Evolutionary conservation across 2,888 invertebrate genomes (phyloP).

Genomic region (Acanthosepion esculentum): DNA sequence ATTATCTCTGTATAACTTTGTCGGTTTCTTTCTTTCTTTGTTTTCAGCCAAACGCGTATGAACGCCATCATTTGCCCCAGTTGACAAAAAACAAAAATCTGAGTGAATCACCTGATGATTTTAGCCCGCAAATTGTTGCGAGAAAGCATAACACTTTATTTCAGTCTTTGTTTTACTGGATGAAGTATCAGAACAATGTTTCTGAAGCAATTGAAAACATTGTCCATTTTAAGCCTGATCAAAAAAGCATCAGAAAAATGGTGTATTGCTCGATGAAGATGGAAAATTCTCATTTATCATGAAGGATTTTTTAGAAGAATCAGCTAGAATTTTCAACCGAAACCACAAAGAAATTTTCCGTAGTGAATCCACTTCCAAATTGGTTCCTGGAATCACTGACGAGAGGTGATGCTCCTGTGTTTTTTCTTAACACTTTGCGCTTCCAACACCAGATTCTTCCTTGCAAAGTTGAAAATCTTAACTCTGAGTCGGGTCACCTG

Average conservation of each 20-base stretch:
- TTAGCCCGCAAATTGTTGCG: slow-evolving; percentile 53
- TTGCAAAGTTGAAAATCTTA: slow-evolving; percentile 69
- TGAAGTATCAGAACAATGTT: slow-evolving; percentile 81
- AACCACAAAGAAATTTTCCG: slow-evolving; percentile 52
- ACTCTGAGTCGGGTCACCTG: slow-evolving; percentile 60
- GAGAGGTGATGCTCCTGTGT: slow-evolving; percentile 80
- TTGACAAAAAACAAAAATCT: background rate
- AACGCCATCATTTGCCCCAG: too few relatives aligned
- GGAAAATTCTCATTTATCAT: slow-evolving; percentile 53
- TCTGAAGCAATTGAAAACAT: slow-evolving; percentile 82
- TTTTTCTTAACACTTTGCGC: slow-evolving; percentile 78
- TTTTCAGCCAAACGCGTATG: too few relatives aligned
- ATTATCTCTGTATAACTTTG: too few relatives aligned
- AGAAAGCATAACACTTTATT: slow-evolving; percentile 80
- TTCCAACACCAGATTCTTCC: slow-evolving; percentile 67
- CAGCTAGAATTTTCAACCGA: slow-evolving; percentile 46
- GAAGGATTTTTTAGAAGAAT: slow-evolving; percentile 51
- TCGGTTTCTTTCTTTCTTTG: too few relatives aligned
- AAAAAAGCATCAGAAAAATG: slow-evolving; percentile 67
- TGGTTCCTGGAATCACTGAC: slow-evolving; percentile 83
- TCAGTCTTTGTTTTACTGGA: slow-evolving; percentile 84
- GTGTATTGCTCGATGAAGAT: slow-evolving; percentile 60
- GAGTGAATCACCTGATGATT: slow-evolving; percentile 39
- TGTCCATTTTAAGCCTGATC: slow-evolving; percentile 58
- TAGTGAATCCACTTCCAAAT: slow-evolving; percentile 75